Percentiles rank a stretch among this genome's conserved stretches.
These are phyloP conservation scores for Solen grandis DNA, from an alignment of 1,140 invertebrate genomes.

Conservation along the genomic window DNA sequence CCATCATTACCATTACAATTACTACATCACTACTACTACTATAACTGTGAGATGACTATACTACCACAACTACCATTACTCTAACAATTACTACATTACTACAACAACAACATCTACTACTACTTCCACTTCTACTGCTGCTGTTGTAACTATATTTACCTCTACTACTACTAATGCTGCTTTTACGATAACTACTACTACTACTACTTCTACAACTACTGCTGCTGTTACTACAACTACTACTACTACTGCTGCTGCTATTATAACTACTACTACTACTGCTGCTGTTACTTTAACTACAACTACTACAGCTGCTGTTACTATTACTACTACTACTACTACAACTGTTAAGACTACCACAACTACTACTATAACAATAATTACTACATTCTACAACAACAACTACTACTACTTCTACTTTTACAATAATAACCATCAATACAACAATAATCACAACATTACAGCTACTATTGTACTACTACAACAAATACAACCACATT, in stretches of 20 bases:
- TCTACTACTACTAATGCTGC: slow-evolving; percentile 13
- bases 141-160: slow-evolving; percentile 1
- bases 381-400: too few species aligned
- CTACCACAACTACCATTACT: not conserved
- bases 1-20: too few species aligned
- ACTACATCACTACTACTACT: too few species aligned
- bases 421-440: too few species aligned
- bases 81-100: not conserved
- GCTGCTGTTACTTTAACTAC: slow-evolving; percentile 28
- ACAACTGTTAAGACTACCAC: slow-evolving; percentile 1
- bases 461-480: too few species aligned
- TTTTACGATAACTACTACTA: slow-evolving; percentile 6
- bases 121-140: not conserved
- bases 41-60: too few species aligned
- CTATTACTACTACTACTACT: slow-evolving; percentile 55
- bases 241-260: slow-evolving; percentile 4
- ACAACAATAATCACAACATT: too few species aligned
- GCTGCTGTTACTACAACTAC: not conserved
- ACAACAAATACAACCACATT: too few species aligned
- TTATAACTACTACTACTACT: slow-evolving; percentile 22
- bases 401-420: slow-evolving; percentile 48
- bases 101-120: too few species aligned
- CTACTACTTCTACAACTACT: slow-evolving; percentile 14
- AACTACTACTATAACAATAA: slow-evolving; percentile 47
- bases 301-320: slow-evolving; percentile 40